Percentiles rank a stretch among this genome's conserved stretches.
phyloP scores from a whole-genome alignment of 2,888 invertebrate genomes.

The Eretmocerus hayati region DNA sequence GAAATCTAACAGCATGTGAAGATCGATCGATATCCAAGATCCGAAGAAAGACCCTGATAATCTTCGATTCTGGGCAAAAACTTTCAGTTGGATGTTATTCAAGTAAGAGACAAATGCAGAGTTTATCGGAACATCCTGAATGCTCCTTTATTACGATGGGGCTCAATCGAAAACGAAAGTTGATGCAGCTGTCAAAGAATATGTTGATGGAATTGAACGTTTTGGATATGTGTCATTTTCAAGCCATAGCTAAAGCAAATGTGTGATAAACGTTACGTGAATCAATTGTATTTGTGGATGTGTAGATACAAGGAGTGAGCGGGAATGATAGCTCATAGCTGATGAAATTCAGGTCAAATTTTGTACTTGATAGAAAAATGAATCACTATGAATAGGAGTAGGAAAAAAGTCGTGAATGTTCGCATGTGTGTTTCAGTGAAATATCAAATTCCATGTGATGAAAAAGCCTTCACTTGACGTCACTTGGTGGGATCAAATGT shows the following conservation, averaged over 20 bases:
- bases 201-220: conserved; percentile 19
- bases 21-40: neutral
- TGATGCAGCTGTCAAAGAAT: conserved; percentile 8
- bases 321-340: too few relatives aligned
- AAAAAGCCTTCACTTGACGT: conserved; percentile 13
- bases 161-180: too few relatives aligned
- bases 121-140: too few relatives aligned
- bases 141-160: too few relatives aligned
- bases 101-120: too few relatives aligned
- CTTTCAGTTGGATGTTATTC: conserved; percentile 14
- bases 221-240: neutral
- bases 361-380: too few relatives aligned
- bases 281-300: conserved; percentile 28
- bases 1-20: neutral
- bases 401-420: too few relatives aligned
- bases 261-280: conserved; percentile 26
- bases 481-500: conserved; percentile 12
- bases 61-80: conserved; percentile 6
- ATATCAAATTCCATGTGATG: conserved; percentile 8
- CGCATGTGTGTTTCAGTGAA: too few relatives aligned
- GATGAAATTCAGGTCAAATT: too few relatives aligned
- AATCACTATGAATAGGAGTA: too few relatives aligned
- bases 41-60: neutral
- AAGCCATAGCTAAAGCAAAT: too few relatives aligned
- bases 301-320: too few relatives aligned